Evolutionary conservation across 1,140 invertebrate genomes (phyloP).

Genomic region (Melipona quadrifasciata): DNA sequence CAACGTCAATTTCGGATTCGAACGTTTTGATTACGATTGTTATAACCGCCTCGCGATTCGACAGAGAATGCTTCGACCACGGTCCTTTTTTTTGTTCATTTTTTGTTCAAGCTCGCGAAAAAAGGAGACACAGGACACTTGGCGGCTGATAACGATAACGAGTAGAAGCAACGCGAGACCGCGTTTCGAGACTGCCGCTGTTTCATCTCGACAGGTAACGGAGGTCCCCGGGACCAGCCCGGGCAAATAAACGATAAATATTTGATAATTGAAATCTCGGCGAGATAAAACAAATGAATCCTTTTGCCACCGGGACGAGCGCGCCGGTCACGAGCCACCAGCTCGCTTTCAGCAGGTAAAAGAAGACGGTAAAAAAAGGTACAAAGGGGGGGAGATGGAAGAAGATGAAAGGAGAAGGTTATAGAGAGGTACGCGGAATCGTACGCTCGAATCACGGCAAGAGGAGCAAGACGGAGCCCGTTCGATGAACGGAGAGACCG

Average conservation of each 20-base stretch:
- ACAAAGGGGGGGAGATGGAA: not conserved
- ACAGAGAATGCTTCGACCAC: too few species aligned
- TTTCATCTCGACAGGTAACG: constrained; percentile 5
- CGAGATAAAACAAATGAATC: constrained; percentile 70
- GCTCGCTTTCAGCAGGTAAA: not conserved
- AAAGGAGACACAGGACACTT: not conserved
- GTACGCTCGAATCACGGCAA: constrained; percentile 51
- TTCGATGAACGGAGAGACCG: not conserved
- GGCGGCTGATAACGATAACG: constrained; percentile 32
- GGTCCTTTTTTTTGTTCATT: too few species aligned
- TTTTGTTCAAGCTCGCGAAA: constrained; percentile 18
- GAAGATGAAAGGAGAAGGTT: not conserved
- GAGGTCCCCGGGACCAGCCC: constrained; percentile 20
- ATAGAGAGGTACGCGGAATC: constrained; percentile 33
- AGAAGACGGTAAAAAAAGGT: not conserved
- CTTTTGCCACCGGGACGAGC: constrained; percentile 53
- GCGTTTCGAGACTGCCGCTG: constrained; percentile 9
- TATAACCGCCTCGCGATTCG: too few species aligned
- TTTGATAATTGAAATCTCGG: constrained; percentile 72
- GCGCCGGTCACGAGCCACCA: constrained; percentile 64
- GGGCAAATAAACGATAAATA: constrained; percentile 69
- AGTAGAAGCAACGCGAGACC: constrained; percentile 20
- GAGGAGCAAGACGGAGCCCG: constrained; percentile 20
- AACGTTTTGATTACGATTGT: too few species aligned
- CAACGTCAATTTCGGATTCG: constrained; percentile 29